A percentile compares a stretch with the other conserved stretches of the same genome.
Evolutionary conservation across 2,888 invertebrate species (phyloP).

Genomic region (Drosophila lutescens): DNA sequence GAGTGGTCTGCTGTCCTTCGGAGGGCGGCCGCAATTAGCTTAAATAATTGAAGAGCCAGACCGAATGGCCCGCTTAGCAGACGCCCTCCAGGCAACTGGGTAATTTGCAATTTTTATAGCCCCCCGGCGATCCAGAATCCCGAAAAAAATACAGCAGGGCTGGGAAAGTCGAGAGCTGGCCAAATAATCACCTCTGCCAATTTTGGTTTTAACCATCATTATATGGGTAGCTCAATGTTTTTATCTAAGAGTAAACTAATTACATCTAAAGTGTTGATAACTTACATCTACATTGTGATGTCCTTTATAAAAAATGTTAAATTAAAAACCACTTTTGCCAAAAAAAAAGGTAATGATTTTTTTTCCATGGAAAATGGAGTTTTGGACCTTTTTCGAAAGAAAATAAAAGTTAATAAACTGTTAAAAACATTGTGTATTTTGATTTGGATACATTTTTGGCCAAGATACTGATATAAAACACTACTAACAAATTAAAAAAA

Average conservation of each 20-base stretch:
- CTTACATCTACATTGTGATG: too few species aligned
- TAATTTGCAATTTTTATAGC: constrained; percentile 47
- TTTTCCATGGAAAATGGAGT: too few species aligned
- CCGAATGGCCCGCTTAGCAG: constrained; percentile 43
- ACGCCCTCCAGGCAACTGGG: constrained; percentile 35
- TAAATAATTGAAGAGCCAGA: constrained; percentile 50
- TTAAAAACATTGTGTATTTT: too few species aligned
- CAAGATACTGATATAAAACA: too few species aligned
- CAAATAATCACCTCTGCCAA: constrained; percentile 15
- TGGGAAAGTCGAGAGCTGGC: neutral
- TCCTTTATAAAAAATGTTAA: too few species aligned
- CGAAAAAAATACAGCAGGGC: constrained; percentile 8
- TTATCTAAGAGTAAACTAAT: neutral
- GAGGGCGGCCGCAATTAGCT: constrained; percentile 56
- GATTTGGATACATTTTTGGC: too few species aligned
- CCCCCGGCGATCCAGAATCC: constrained; percentile 10
- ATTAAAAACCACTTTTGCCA: too few species aligned
- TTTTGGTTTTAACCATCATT: neutral
- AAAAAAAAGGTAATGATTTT: too few species aligned
- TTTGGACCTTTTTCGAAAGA: too few species aligned
- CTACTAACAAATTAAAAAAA: too few species aligned
- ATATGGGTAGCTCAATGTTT: neutral
- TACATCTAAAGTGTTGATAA: neutral
- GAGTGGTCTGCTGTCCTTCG: constrained; percentile 31
- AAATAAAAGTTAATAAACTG: too few species aligned